Evolutionary conservation across 2,113 vertebrate species (phyloP).

Genomic region (Clarias magur): DNA sequence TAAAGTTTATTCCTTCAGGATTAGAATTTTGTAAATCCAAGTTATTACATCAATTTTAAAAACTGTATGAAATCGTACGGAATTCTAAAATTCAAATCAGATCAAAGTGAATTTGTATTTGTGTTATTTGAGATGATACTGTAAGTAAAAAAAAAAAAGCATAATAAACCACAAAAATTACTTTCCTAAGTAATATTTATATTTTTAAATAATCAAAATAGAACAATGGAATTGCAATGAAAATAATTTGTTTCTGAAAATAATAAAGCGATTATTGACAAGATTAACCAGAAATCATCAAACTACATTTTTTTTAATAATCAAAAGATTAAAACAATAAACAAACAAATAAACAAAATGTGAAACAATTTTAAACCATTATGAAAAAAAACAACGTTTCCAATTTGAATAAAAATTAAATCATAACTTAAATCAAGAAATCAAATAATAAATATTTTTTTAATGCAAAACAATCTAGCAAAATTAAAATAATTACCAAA

Average conservation of each 20-base stretch:
- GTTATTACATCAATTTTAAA: background rate
- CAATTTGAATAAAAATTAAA: too few species aligned
- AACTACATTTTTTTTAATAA: too few species aligned
- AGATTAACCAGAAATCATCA: background rate
- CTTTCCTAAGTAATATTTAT: background rate
- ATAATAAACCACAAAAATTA: background rate
- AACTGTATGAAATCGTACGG: background rate
- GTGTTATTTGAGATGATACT: background rate
- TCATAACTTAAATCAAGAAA: too few species aligned
- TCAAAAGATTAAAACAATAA: background rate
- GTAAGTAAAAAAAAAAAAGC: background rate
- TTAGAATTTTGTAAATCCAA: background rate
- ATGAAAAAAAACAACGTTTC: too few species aligned
- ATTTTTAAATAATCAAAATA: background rate
- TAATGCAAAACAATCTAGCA: too few species aligned
- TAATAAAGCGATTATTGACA: background rate
- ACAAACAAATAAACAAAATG: background rate
- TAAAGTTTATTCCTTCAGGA: background rate
- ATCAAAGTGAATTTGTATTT: background rate
- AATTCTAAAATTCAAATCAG: background rate
- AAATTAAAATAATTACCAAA: too few species aligned
- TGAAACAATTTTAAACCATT: background rate
- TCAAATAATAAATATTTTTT: too few species aligned
- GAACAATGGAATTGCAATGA: background rate
- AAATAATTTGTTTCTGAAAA: background rate